Conservation (phyloP, 2,113 vertebrate species). For the Prionailurus bengalensis region DNA sequence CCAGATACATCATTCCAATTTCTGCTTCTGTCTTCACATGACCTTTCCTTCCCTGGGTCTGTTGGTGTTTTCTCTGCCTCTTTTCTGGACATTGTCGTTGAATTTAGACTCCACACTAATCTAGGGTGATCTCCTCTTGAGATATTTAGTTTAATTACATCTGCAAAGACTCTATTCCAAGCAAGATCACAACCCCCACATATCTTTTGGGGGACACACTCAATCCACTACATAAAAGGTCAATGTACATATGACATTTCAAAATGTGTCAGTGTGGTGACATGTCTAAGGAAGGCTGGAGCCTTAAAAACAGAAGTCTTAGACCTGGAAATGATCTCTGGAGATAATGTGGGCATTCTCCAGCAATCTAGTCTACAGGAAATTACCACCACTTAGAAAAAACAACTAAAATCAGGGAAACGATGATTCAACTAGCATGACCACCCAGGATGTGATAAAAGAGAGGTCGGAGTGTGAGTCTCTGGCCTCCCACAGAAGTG, state of each 20-base stretch:
- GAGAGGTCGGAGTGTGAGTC: background rate
- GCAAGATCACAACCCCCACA: background rate
- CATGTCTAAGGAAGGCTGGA: background rate
- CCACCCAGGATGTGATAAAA: background rate
- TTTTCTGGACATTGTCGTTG: background rate
- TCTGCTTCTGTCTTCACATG: background rate
- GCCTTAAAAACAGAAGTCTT: background rate
- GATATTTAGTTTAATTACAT: background rate
- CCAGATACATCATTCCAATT: background rate
- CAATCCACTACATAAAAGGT: background rate
- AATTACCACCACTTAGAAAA: constrained; percentile 1
- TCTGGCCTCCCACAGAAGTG: background rate
- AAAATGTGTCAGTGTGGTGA: background rate
- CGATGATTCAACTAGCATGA: background rate
- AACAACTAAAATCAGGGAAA: background rate
- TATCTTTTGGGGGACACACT: background rate
- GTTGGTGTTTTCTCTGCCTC: background rate
- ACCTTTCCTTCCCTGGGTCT: background rate
- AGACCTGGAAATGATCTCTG: background rate
- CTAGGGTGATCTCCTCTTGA: background rate
- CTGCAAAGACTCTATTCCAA: constrained; percentile 9
- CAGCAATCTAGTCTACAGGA: background rate
- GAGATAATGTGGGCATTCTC: background rate
- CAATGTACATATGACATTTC: rapidly evolving
- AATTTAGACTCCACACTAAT: background rate